These are phyloP conservation scores for Potorous gilbertii DNA, from an alignment of 2,797 vertebrate genomes.

Conservation along the genomic window DNA sequence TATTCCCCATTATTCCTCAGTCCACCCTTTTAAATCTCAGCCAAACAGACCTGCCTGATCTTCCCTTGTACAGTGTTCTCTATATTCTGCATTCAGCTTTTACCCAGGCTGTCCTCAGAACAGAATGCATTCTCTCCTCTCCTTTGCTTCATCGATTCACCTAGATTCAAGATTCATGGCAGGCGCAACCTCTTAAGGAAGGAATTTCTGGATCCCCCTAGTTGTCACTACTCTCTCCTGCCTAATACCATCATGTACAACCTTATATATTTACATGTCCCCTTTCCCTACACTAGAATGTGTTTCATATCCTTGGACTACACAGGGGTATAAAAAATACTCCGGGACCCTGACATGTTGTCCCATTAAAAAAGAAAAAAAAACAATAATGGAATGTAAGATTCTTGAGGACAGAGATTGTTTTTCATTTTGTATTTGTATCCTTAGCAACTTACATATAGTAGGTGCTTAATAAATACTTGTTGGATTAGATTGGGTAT, in stretches of 20 bases:
- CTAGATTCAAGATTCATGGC: not conserved
- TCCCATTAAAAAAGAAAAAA: constrained; percentile 70
- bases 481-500: not conserved
- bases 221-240: not conserved
- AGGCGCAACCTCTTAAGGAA: not conserved
- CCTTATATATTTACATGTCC: not conserved
- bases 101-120: not conserved
- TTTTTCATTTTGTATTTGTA: not conserved
- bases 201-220: not conserved
- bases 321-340: constrained; percentile 71
- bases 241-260: not conserved
- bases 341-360: constrained; percentile 69
- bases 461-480: not conserved
- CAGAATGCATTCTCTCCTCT: not conserved
- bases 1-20: not conserved
- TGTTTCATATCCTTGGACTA: not conserved
- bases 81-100: not conserved
- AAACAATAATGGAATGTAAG: not conserved
- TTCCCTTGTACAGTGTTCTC: not conserved
- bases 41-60: not conserved
- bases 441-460: not conserved
- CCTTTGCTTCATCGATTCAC: not conserved
- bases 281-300: not conserved
- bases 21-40: not conserved
- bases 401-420: not conserved